Percentiles rank a stretch among this genome's conserved stretches.
Evolutionary conservation across 2,888 invertebrate genomes (phyloP).

Genomic region (Serrognathus titanus): DNA sequence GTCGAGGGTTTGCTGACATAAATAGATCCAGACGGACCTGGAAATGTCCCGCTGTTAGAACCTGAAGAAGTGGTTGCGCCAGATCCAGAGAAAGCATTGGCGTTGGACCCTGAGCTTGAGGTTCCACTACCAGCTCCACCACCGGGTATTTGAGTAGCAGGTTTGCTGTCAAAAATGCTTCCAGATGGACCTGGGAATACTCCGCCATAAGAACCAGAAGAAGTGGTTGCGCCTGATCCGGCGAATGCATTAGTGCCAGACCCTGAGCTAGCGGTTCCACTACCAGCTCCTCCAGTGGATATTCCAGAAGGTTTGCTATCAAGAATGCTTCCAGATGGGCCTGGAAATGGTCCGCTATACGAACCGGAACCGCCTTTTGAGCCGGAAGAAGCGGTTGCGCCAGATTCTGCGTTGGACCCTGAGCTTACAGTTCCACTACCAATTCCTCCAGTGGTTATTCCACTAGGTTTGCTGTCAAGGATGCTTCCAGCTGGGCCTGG

Average conservation of each 20-base stretch:
- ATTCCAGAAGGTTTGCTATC: not conserved
- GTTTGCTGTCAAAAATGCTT: not conserved
- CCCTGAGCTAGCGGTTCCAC: not conserved
- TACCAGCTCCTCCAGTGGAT: not conserved
- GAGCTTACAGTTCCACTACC: not conserved
- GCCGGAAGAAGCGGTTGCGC: not conserved
- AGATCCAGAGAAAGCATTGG: not conserved
- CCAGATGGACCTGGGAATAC: constrained; percentile 15
- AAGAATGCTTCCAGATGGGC: constrained; percentile 5
- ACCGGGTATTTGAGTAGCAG: not conserved
- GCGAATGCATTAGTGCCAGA: not conserved
- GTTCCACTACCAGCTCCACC: not conserved
- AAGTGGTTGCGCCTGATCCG: not conserved
- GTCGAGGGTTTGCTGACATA: constrained; percentile 18
- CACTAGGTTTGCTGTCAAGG: constrained; percentile 17
- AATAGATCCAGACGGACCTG: constrained; percentile 21
- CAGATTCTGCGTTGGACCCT: not conserved
- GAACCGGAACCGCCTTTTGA: not conserved
- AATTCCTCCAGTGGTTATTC: not conserved
- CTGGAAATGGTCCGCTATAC: constrained; percentile 4
- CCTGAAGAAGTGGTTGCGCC: not conserved
- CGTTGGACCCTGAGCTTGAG: not conserved
- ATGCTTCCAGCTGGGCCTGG: constrained; percentile 21
- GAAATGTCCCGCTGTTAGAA: constrained; percentile 23
- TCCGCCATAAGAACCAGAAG: constrained; percentile 7